Evolutionary conservation across 2,113 vertebrate genomes (phyloP).

Genomic region (Hippotragus niger): DNA sequence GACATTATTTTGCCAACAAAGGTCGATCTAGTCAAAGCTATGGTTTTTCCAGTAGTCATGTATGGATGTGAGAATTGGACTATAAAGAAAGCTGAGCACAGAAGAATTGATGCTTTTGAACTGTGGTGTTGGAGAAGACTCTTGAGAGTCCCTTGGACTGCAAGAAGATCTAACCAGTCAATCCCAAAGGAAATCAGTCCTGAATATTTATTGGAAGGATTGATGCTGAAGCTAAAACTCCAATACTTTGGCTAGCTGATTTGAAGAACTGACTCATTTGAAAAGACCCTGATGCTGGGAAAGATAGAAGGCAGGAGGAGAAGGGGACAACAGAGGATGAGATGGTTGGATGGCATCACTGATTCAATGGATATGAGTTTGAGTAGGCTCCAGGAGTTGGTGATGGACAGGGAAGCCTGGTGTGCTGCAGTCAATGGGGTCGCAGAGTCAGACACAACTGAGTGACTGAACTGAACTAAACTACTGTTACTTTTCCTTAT

Average conservation of each 20-base stretch:
- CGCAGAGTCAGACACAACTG: not conserved
- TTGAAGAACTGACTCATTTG: not conserved
- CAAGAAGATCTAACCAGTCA: not conserved
- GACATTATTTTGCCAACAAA: not conserved
- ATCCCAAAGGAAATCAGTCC: not conserved
- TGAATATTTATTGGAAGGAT: not conserved
- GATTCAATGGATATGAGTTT: not conserved
- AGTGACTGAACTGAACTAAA: not conserved
- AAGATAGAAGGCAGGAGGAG: not conserved
- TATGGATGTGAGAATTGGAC: not conserved
- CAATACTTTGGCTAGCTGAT: not conserved
- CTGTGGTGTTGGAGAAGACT: not conserved
- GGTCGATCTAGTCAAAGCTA: not conserved
- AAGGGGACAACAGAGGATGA: not conserved
- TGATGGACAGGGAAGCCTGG: not conserved
- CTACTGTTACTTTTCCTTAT: not conserved
- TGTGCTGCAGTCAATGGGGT: not conserved
- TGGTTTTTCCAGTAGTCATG: not conserved
- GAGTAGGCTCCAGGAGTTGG: not conserved
- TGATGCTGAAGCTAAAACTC: not conserved
- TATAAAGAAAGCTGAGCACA: not conserved
- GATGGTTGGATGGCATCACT: not conserved
- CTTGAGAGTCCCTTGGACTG: not conserved
- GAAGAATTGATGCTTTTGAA: not conserved
- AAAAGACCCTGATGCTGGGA: not conserved